Evolutionary conservation across 2,888 invertebrate species (phyloP).

Genomic region (Lordiphosa andalusiaca): DNA sequence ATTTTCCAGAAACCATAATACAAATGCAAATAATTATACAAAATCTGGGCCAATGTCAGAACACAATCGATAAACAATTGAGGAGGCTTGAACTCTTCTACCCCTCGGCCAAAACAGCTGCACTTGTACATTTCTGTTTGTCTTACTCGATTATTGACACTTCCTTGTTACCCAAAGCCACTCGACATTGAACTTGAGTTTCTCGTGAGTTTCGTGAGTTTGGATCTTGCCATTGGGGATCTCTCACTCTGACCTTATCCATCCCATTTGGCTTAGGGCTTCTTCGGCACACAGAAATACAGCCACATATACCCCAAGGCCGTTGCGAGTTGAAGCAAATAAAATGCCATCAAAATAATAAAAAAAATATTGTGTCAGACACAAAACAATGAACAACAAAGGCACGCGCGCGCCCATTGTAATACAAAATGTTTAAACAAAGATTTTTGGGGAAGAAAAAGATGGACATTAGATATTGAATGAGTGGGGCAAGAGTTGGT

Average conservation of each 20-base stretch:
- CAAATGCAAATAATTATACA: background rate
- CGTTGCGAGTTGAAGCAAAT: conserved; percentile 6
- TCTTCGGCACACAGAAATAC: too few relatives aligned
- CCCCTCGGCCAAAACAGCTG: background rate
- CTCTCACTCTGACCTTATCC: conserved; percentile 21
- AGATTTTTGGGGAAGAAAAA: background rate
- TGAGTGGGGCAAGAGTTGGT: too few relatives aligned
- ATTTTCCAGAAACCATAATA: conserved; percentile 4
- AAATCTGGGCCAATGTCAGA: conserved; percentile 32
- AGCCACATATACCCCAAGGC: background rate
- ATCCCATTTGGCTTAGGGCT: background rate
- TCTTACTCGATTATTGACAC: conserved; percentile 17
- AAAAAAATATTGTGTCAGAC: conserved; percentile 6
- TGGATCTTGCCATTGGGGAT: conserved; percentile 18
- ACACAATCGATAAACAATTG: conserved; percentile 1
- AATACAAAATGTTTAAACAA: conserved; percentile 7
- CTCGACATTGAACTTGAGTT: conserved; percentile 31
- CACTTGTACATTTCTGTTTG: background rate
- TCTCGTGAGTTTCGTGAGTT: conserved; percentile 24
- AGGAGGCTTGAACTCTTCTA: background rate
- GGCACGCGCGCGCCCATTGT: background rate
- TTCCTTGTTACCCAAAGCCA: conserved; percentile 26
- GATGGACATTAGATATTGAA: background rate
- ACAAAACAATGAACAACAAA: conserved; percentile 2
- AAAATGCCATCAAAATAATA: conserved; percentile 12